These are phyloP conservation scores for Crenichthys baileyi DNA, from an alignment of 2,797 vertebrate species.

Conservation along the genomic window DNA sequence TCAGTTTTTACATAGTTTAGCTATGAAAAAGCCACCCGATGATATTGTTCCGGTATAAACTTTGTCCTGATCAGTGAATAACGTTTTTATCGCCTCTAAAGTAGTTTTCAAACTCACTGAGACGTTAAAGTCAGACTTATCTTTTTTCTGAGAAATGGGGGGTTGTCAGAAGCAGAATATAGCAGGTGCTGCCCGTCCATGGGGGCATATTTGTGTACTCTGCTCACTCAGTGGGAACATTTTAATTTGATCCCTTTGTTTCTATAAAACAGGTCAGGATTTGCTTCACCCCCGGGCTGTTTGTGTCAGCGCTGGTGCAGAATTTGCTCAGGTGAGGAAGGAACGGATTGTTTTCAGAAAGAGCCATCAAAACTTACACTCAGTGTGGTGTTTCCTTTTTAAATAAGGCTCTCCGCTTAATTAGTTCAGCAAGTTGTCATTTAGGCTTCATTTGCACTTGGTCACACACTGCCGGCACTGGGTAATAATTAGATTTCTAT, in stretches of 20 bases:
- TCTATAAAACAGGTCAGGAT: conserved; percentile 77
- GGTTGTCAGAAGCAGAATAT: conserved; percentile 28
- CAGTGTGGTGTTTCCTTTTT: conserved; percentile 7
- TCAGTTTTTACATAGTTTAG: too few species aligned
- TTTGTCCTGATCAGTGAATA: conserved; percentile 1
- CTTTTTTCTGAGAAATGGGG: conserved; percentile 10
- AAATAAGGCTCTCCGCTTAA: conserved; percentile 3
- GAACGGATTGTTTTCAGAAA: conserved; percentile 16
- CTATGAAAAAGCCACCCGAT: not conserved
- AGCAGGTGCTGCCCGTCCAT: conserved; percentile 68
- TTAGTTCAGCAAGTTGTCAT: conserved; percentile 24
- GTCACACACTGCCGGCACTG: not conserved
- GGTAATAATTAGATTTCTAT: not conserved
- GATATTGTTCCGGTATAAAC: not conserved
- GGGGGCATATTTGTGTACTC: conserved; percentile 63
- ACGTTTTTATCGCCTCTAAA: not conserved
- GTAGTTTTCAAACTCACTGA: conserved; percentile 20
- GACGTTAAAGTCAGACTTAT: conserved; percentile 28
- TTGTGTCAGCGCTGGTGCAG: conserved; percentile 46
- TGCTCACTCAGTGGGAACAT: conserved; percentile 77
- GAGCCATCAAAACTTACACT: conserved; percentile 19
- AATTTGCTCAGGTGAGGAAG: conserved; percentile 38
- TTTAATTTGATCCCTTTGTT: conserved; percentile 79
- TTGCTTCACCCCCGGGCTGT: conserved; percentile 58
- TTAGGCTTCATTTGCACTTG: conserved; percentile 2